phyloP scores from a whole-genome alignment of 1,140 invertebrate species.

The Magallana angulata region DNA sequence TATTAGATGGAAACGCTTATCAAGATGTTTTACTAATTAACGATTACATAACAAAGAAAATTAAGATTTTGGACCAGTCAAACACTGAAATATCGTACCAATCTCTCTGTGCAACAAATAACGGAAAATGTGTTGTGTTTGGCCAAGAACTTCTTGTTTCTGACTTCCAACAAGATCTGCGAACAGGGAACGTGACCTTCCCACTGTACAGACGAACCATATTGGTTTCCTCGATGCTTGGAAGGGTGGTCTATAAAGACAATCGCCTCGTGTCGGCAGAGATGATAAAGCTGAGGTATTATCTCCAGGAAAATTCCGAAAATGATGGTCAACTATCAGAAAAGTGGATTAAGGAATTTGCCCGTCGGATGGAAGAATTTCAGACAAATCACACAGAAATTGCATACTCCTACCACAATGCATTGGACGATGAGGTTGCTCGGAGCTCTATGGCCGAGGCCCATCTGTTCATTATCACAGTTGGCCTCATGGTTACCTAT shows the following conservation, averaged over 20 bases:
- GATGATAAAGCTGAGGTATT: conserved; percentile 43
- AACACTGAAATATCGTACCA: not conserved
- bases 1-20: conserved; percentile 13
- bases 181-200: not conserved
- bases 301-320: conserved; percentile 17
- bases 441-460: conserved; percentile 37
- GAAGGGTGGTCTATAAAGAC: not conserved
- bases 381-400: conserved; percentile 29
- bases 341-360: conserved; percentile 29
- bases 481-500: conserved; percentile 44
- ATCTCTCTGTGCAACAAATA: conserved; percentile 30
- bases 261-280: conserved; percentile 10
- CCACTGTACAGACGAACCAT: not conserved
- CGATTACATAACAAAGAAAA: not conserved
- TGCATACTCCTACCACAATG: conserved; percentile 37
- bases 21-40: not conserved
- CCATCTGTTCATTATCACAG: conserved; percentile 43
- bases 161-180: not conserved
- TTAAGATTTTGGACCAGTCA: not conserved
- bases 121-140: conserved; percentile 38
- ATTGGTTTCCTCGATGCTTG: not conserved
- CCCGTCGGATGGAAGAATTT: not conserved
- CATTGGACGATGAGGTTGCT: conserved; percentile 42
- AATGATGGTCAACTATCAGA: not conserved
- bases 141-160: conserved; percentile 34